A percentile compares a stretch with the other conserved stretches of the same genome.
These are phyloP conservation scores for Aphelinus atriplicis DNA, from an alignment of 1,140 invertebrate species.

Conservation along the genomic window DNA sequence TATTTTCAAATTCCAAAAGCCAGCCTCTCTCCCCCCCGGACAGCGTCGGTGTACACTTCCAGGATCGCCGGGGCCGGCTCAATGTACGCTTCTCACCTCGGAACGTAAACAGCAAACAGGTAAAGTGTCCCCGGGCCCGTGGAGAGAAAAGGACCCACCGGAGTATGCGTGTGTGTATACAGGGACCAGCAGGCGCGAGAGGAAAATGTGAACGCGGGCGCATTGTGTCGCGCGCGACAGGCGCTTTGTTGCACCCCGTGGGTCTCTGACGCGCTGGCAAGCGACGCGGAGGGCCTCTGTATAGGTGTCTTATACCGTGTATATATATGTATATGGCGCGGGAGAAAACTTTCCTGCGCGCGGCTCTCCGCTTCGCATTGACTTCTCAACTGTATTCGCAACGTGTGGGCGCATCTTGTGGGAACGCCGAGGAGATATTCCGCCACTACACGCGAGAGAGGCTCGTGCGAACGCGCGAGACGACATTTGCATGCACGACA, in stretches of 20 bases:
- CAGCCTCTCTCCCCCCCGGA: too few species aligned
- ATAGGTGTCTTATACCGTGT: not conserved
- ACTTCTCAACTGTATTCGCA: not conserved
- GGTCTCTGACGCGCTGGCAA: not conserved
- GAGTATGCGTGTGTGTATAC: not conserved
- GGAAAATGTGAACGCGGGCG: not conserved
- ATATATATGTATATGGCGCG: not conserved
- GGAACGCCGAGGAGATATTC: too few species aligned
- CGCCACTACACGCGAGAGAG: too few species aligned
- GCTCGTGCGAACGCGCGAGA: too few species aligned
- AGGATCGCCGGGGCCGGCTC: too few species aligned
- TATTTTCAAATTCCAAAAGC: too few species aligned
- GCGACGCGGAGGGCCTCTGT: not conserved
- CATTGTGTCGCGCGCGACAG: not conserved
- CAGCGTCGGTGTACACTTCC: too few species aligned
- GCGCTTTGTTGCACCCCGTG: not conserved
- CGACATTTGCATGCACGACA: too few species aligned
- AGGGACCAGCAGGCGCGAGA: not conserved
- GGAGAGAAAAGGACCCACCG: slow-evolving; percentile 1
- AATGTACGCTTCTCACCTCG: slow-evolving; percentile 15
- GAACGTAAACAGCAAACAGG: slow-evolving; percentile 10
- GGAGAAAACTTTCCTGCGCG: not conserved
- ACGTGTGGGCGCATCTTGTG: too few species aligned
- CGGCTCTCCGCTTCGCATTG: not conserved
- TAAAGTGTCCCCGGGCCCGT: not conserved